Base-by-base conservation (phyloP, 35 echinoderm and acorn worm genomes). In the Ophiothrix spiculata region DNA sequence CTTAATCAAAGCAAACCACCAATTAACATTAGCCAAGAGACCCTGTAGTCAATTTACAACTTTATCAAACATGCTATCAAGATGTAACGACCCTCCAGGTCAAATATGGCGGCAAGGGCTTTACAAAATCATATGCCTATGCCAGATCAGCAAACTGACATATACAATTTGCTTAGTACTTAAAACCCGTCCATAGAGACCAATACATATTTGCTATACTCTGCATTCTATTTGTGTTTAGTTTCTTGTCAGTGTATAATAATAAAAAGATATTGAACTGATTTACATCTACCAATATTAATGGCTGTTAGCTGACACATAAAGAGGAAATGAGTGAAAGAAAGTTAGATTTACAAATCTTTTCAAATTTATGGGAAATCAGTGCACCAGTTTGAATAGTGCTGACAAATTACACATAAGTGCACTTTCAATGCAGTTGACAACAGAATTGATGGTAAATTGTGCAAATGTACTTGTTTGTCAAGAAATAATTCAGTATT, bases 11-110 rank as follows among this genome's bases (percentile, higher is more conserved):
- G n/a, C n/a, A n/a, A n/a, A n/a, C n/a, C n/a, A n/a, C n/a, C n/a
- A n/a, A 69, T 69, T 49, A 69, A 15, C 23, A 15, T 69, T 28
- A 25, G 23, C 60, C 17, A 69, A 69, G 29, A 69, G 60, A 15
- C 60, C 60, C 60, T 1, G 3, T n/a, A 69, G 8, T 15, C n/a
- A 69, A 15, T 69, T 69, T 69, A 69, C 29, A 69, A 69, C 60
- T 69, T 69, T 69, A 69, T 69, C 60, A 69, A 69, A 69, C 60
- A 69, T 69, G 60, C 60, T 69, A 69, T 69, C 60, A 69, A 69
- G 60, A 15, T 69, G 8, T 10, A 15, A 69, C 17, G 29, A 69
- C 23, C 60, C 60, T 25, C 10, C 29, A 28, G 8, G 25, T n/a
- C 60, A 69, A 69, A 69, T 69, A 69, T 10, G 60, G 60, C 60